A percentile compares a stretch with the other conserved stretches of the same genome.
These are phyloP conservation scores for Silurus asotus DNA, from an alignment of 2,113 vertebrate genomes.

Conservation along the genomic window DNA sequence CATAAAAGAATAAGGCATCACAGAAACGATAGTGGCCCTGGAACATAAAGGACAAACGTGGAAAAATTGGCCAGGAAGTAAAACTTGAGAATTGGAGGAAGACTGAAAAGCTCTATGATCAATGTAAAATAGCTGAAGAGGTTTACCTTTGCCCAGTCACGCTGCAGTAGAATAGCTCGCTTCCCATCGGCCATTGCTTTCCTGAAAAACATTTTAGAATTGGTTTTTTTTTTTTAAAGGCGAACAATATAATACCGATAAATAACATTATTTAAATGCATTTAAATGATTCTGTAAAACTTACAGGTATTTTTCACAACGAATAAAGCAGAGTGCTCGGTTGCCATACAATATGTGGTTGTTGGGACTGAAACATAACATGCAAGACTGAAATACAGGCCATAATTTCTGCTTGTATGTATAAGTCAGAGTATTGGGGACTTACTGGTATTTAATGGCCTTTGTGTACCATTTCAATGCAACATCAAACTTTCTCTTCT, in stretches of 20 bases:
- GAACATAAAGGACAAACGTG: background rate
- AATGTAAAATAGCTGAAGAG: background rate
- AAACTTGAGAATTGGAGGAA: background rate
- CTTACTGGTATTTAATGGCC: constrained; percentile 86
- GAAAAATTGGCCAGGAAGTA: background rate
- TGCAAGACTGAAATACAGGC: background rate
- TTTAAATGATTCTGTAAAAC: constrained; percentile 42
- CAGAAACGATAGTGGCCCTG: constrained; percentile 94
- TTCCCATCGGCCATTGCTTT: constrained; percentile 87
- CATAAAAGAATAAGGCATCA: constrained; percentile 82
- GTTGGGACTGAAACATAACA: constrained; percentile 69
- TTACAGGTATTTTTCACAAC: constrained; percentile 71
- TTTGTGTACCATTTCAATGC: constrained; percentile 82
- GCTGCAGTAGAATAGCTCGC: constrained; percentile 82
- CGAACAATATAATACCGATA: no score
- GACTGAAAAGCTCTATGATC: no score
- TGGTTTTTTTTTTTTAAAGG: no score
- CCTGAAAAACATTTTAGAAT: constrained; percentile 64
- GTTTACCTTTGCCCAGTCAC: constrained; percentile 88
- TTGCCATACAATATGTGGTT: constrained; percentile 91
- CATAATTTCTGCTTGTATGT: background rate
- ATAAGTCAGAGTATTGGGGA: background rate
- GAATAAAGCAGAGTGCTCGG: constrained; percentile 86
- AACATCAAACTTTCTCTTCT: constrained; percentile 70
- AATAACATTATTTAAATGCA: background rate